Base-by-base conservation (phyloP, 2,113 vertebrate species). In the Dendropsophus ebraccatus region DNA sequence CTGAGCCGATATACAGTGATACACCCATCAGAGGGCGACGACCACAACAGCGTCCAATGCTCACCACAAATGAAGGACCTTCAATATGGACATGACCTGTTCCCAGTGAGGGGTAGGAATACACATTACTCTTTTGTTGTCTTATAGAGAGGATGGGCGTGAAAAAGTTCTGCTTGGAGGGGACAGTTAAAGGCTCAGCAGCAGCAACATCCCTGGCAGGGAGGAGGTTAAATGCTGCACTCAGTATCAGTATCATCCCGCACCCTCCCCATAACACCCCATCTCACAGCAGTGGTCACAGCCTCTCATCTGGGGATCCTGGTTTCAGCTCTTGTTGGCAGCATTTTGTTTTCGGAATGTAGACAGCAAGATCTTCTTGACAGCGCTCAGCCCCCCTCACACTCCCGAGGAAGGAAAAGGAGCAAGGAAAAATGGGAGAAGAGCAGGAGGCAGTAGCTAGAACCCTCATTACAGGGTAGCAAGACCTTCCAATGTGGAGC, bases 311-410 rank as follows among this genome's bases (percentile, higher is more conserved):
- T 32, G 17, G 49, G 54, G 75, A 69, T 85, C 23, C 60, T 49
- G 85, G 85, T 73, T 47, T 49, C 35, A 54, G 35, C 49, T 80
- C 76, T 41, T 12, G 5, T 11, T 41, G 67, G 11, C 35, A 25
- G 37, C 32, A 73, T 37, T 49, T 45, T 16, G 10, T 41, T 41
- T 85, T 65, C 25, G 35, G 84, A 86, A 86, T 86, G 76, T 58
- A 41, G 84, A 80, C 14, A n/a, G 62, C 6, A 23, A 70, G 32
- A 32, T 37, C 78, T 81, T 86, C 85, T 81, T 74, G 74, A 74
- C 67, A 25, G 56, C 78, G 21, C 78, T 81, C 65, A 67, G 52
- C 37, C 9, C 50, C 25, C 84, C 62, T 35, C 56, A 32, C 32
- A 47, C 75, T 25, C 72, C 75, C 49, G 47, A 25, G 16, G 4